phyloP scores from a whole-genome alignment of 2,113 vertebrate species.

The Ophthalmolycus amberensis region DNA sequence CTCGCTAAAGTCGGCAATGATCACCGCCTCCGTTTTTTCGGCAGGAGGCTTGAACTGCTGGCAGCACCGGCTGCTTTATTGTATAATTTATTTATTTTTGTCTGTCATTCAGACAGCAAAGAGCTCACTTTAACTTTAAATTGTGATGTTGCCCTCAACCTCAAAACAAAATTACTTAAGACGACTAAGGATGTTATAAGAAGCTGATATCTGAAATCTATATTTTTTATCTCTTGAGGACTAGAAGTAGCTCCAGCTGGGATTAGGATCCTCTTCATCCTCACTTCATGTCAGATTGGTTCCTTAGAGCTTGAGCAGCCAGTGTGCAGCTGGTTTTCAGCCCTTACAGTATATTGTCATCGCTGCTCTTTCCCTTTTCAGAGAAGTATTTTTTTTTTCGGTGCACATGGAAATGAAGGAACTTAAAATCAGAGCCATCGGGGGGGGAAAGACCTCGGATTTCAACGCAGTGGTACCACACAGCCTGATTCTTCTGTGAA shows the following conservation, averaged over 20 bases:
- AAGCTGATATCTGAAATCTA: conserved; percentile 51
- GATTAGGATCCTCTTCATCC: conserved; percentile 39
- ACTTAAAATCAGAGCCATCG: conserved; percentile 60
- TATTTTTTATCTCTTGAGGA: conserved; percentile 59
- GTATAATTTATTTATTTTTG: conserved; percentile 67
- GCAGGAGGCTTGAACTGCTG: conserved; percentile 56
- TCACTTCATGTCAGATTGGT: conserved; percentile 45
- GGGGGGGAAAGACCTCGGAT: conserved; percentile 41
- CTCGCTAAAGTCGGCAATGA: conserved; percentile 70
- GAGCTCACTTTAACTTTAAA: conserved; percentile 52
- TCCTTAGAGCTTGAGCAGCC: conserved; percentile 60
- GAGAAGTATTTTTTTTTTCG: conserved; percentile 70
- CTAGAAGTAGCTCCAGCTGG: conserved; percentile 39
- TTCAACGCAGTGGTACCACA: conserved; percentile 72
- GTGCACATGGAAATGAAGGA: conserved; percentile 71
- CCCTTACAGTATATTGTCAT: conserved; percentile 45
- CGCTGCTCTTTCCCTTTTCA: conserved; percentile 66
- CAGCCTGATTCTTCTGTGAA: conserved; percentile 79
- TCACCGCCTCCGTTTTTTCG: conserved; percentile 51
- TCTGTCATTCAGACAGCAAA: conserved; percentile 66
- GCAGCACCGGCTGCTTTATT: conserved; percentile 49
- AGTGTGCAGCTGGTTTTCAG: conserved; percentile 45
- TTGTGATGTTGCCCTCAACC: conserved; percentile 39
- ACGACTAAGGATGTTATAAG: conserved; percentile 55
- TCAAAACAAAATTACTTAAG: conserved; percentile 35